Evolutionary conservation across 2,113 vertebrate genomes (phyloP).

Genomic region (Peromyscus maniculatus): DNA sequence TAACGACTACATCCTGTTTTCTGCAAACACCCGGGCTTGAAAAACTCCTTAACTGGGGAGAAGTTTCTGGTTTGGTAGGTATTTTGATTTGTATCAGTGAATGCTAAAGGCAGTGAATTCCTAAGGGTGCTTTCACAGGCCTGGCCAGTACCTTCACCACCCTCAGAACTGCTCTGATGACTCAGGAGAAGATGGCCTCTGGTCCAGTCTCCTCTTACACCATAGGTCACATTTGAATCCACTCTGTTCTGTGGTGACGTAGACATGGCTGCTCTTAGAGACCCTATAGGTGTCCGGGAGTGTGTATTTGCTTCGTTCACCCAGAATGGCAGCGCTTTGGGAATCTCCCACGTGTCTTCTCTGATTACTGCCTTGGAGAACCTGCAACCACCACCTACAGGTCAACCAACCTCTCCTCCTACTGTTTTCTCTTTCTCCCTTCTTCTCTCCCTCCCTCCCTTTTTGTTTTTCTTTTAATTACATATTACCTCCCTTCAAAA

Average conservation of each 20-base stretch:
- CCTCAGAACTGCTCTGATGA: background rate
- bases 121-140: conserved; percentile 45
- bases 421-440: background rate
- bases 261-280: background rate
- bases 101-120: conserved; percentile 51
- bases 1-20: conserved; percentile 18
- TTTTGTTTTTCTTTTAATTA: background rate
- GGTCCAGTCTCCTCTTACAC: conserved; percentile 13
- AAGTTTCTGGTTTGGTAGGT: conserved; percentile 58
- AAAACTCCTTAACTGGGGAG: background rate
- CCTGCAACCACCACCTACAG: background rate
- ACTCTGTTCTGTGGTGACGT: background rate
- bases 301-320: background rate
- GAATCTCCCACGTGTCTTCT: background rate
- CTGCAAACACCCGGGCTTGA: background rate
- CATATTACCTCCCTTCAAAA: background rate
- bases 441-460: background rate
- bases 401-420: background rate
- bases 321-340: background rate
- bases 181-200: conserved; percentile 38
- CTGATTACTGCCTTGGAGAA: background rate
- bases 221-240: background rate
- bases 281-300: background rate
- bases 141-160: conserved; percentile 34
- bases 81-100: conserved; percentile 70